phyloP scores from a whole-genome alignment of 2,888 invertebrate species.

The Acanthacorydalis orientalis region DNA sequence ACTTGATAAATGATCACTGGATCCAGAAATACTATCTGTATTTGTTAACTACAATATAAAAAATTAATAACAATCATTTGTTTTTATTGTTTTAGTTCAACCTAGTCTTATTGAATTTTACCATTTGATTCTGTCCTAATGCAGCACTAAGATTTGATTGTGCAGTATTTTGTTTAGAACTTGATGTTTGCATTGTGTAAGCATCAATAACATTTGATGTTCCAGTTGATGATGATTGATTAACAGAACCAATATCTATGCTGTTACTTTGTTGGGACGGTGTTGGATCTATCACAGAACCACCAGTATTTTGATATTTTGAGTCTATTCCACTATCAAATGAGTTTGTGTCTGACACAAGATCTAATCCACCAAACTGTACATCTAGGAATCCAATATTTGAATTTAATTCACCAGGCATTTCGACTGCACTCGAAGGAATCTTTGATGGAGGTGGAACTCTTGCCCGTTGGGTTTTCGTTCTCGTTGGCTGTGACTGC shows the following conservation, averaged over 20 bases:
- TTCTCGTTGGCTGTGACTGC: slow-evolving; percentile 28
- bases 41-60: slow-evolving; percentile 18
- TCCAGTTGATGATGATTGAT: slow-evolving; percentile 25
- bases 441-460: slow-evolving; percentile 84
- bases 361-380: slow-evolving; percentile 82
- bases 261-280: slow-evolving; percentile 13
- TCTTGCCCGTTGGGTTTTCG: slow-evolving; percentile 50
- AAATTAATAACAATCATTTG: background rate
- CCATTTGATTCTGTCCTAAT: slow-evolving; percentile 5
- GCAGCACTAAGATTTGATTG: slow-evolving; percentile 3
- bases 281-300: slow-evolving; percentile 23
- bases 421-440: slow-evolving; percentile 86
- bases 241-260: slow-evolving; percentile 26
- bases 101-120: background rate
- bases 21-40: slow-evolving; percentile 24
- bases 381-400: slow-evolving; percentile 71
- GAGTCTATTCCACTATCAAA: slow-evolving; percentile 26
- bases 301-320: slow-evolving; percentile 23
- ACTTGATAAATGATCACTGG: slow-evolving; percentile 23
- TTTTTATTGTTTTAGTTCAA: background rate
- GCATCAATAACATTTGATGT: slow-evolving; percentile 23
- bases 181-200: slow-evolving; percentile 17
- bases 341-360: slow-evolving; percentile 37
- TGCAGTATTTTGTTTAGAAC: slow-evolving; percentile 8
- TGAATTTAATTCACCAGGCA: slow-evolving; percentile 78